Evolutionary conservation across 2,888 invertebrate species (phyloP).

Genomic region (Drosophila nr. perissopoda): DNA sequence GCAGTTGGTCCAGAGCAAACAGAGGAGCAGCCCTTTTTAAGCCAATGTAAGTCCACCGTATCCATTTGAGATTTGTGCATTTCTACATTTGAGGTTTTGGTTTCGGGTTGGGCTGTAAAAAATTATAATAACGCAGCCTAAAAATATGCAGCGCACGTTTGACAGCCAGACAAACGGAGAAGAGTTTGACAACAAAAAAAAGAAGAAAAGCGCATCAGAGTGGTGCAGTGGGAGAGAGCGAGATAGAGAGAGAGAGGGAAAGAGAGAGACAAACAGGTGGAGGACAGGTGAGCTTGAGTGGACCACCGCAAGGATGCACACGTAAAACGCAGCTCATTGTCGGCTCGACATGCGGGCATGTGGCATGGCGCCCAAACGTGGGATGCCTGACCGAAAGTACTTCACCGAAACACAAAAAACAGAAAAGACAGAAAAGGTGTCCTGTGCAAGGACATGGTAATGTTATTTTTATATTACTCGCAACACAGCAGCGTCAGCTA

Average conservation of each 20-base stretch:
- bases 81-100: constrained; percentile 38
- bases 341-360: constrained; percentile 45
- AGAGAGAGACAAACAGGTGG: background rate
- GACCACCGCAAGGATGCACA: constrained; percentile 73
- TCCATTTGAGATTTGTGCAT: constrained; percentile 43
- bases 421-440: constrained; percentile 59
- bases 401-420: constrained; percentile 33
- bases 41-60: constrained; percentile 35
- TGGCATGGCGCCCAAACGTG: constrained; percentile 15
- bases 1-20: background rate
- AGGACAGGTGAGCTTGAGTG: constrained; percentile 28
- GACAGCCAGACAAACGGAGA: constrained; percentile 56
- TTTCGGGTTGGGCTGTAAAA: constrained; percentile 24
- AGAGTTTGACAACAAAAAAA: constrained; percentile 58
- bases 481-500: constrained; percentile 48
- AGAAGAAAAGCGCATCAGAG: constrained; percentile 34
- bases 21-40: constrained; percentile 13
- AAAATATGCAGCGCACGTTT: constrained; percentile 74
- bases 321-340: constrained; percentile 76
- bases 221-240: background rate
- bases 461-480: constrained; percentile 79
- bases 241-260: background rate
- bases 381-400: constrained; percentile 67
- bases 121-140: constrained; percentile 50
- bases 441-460: constrained; percentile 67